Evolutionary conservation across 2,888 invertebrate genomes (phyloP).

Genomic region (Villa cingulata): DNA sequence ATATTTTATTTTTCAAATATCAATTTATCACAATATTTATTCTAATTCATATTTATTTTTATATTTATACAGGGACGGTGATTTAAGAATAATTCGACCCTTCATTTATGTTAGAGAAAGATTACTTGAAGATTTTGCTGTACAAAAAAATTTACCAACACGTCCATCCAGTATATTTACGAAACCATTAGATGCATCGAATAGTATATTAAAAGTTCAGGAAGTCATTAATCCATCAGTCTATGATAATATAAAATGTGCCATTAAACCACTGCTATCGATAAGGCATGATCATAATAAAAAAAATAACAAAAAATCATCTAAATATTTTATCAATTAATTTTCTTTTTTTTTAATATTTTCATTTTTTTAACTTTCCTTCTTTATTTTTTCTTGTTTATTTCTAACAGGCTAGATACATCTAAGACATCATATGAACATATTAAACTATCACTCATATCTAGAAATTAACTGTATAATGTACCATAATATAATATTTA

Average conservation of each 20-base stretch:
- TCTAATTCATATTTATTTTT: not conserved
- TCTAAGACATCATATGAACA: constrained; percentile 14
- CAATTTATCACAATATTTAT: not conserved
- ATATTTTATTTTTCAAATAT: no score
- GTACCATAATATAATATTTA: no score
- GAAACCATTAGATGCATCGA: constrained; percentile 12
- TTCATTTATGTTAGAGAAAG: constrained; percentile 75
- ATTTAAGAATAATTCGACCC: constrained; percentile 71
- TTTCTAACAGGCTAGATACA: constrained; percentile 10
- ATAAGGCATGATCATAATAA: constrained; percentile 9
- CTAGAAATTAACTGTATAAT: constrained; percentile 13
- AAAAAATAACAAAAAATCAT: not conserved
- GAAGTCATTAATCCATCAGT: constrained; percentile 16
- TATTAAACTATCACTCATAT: constrained; percentile 10
- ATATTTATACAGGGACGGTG: constrained; percentile 45
- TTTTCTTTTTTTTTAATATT: not conserved
- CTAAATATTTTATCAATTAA: not conserved
- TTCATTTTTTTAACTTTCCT: not conserved
- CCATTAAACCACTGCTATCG: constrained; percentile 15
- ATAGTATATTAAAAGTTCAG: constrained; percentile 16
- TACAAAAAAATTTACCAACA: constrained; percentile 14
- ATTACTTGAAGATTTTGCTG: constrained; percentile 16
- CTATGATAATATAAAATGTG: constrained; percentile 17
- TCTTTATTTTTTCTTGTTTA: not conserved
- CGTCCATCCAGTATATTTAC: constrained; percentile 14